phyloP scores from a whole-genome alignment of 1,140 invertebrate genomes.

The Cylas formicarius region DNA sequence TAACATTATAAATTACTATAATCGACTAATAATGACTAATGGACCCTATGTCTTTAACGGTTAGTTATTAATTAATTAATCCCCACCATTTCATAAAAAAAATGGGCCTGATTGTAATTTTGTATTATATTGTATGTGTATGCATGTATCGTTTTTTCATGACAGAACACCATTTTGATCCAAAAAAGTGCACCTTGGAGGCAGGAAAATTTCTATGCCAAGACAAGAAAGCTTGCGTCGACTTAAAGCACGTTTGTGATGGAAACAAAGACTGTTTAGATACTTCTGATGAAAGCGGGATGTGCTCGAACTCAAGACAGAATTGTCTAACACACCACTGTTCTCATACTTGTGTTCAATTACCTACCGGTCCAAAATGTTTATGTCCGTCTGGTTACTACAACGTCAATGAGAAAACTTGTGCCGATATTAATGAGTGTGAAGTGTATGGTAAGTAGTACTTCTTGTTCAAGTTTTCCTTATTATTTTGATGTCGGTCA shows the following conservation, averaged over 20 bases:
- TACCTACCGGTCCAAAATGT: conserved; percentile 44
- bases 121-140: too few species aligned
- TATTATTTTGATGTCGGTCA: too few species aligned
- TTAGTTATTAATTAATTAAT: background rate
- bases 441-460: conserved; percentile 52
- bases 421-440: conserved; percentile 73
- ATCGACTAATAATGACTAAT: too few species aligned
- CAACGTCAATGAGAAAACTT: conserved; percentile 35
- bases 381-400: conserved; percentile 44
- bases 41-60: too few species aligned
- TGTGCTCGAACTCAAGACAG: conserved; percentile 46
- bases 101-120: conserved; percentile 7
- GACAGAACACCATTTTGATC: conserved; percentile 29
- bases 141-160: conserved; percentile 21
- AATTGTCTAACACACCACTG: conserved; percentile 43
- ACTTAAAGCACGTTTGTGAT: conserved; percentile 61
- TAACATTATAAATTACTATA: too few species aligned
- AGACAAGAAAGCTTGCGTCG: conserved; percentile 57
- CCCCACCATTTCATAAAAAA: background rate
- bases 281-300: conserved; percentile 60
- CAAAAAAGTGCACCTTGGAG: conserved; percentile 42
- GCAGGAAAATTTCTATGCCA: conserved; percentile 49
- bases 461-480: too few species aligned
- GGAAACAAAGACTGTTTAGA: conserved; percentile 68
- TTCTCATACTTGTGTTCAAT: conserved; percentile 40